Conservation (phyloP, 2,797 vertebrate species). For the Microctenopoma lineatum region DNA sequence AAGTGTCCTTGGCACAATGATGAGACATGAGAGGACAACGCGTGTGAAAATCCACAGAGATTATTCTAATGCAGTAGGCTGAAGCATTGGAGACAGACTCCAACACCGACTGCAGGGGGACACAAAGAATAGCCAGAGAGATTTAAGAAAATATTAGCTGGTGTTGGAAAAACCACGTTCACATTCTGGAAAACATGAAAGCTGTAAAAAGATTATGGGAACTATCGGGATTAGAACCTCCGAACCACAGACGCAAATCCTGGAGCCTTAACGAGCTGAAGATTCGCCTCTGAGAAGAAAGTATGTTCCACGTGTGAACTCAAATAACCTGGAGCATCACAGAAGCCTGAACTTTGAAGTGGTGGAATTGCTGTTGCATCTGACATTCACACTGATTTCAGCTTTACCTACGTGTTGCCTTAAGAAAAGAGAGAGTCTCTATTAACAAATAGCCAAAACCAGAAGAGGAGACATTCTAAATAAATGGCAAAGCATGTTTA, state of each 20-base stretch:
- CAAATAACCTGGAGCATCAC: conserved; percentile 37
- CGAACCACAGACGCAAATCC: conserved; percentile 54
- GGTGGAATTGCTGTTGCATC: conserved; percentile 29
- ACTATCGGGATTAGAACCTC: conserved; percentile 50
- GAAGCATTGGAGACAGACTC: conserved; percentile 30
- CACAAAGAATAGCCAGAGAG: conserved; percentile 21
- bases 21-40: conserved; percentile 26
- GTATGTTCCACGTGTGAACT: conserved; percentile 32
- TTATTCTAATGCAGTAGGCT: conserved; percentile 37
- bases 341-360: conserved; percentile 43
- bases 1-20: conserved; percentile 13
- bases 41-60: conserved; percentile 40
- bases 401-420: neutral
- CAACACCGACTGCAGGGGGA: conserved; percentile 15
- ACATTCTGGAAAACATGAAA: conserved; percentile 39
- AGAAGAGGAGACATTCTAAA: conserved; percentile 3
- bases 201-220: conserved; percentile 48
- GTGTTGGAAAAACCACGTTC: conserved; percentile 28
- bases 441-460: conserved; percentile 9
- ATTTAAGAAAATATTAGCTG: conserved; percentile 15
- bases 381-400: conserved; percentile 12
- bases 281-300: conserved; percentile 41
- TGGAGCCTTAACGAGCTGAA: conserved; percentile 40
- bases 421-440: neutral
- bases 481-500: neutral